phyloP scores from a whole-genome alignment of 1,140 invertebrate species.

The Calephelis virginiensis region DNA sequence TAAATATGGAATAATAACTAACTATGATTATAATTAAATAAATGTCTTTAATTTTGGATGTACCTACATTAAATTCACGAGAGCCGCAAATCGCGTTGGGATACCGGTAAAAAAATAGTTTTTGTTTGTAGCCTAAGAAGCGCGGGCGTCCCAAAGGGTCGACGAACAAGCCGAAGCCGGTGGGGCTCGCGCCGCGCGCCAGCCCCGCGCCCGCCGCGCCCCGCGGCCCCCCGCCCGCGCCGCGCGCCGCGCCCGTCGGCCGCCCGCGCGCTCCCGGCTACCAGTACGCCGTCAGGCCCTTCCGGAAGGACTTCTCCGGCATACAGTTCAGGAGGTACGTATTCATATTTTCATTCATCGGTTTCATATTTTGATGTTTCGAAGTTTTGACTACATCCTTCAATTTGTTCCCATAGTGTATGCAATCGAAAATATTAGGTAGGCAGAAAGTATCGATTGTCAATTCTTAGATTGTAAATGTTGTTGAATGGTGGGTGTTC shows the following conservation, averaged over 20 bases:
- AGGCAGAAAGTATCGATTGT: too few relatives aligned
- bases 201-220: slow-evolving; percentile 30
- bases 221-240: slow-evolving; percentile 28
- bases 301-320: slow-evolving; percentile 74
- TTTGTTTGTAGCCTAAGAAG: slow-evolving; percentile 56
- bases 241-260: slow-evolving; percentile 28
- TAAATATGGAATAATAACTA: too few relatives aligned
- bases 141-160: slow-evolving; percentile 72
- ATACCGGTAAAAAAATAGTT: too few relatives aligned
- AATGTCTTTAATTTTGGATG: too few relatives aligned
- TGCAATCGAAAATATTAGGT: too few relatives aligned
- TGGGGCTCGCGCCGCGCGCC: slow-evolving; percentile 34
- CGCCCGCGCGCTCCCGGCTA: slow-evolving; percentile 52
- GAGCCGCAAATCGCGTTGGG: too few relatives aligned
- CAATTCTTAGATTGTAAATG: too few relatives aligned
- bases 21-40: too few relatives aligned
- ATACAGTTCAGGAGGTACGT: slow-evolving; percentile 72
- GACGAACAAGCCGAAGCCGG: slow-evolving; percentile 73
- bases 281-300: slow-evolving; percentile 67
- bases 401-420: too few relatives aligned
- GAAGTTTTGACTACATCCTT: background rate
- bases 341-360: background rate
- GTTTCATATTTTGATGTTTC: background rate
- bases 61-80: too few relatives aligned
- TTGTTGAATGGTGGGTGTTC: too few relatives aligned